Evolutionary conservation across 1,140 invertebrate genomes (phyloP).

Genomic region (Bilobella aurantiaca): DNA sequence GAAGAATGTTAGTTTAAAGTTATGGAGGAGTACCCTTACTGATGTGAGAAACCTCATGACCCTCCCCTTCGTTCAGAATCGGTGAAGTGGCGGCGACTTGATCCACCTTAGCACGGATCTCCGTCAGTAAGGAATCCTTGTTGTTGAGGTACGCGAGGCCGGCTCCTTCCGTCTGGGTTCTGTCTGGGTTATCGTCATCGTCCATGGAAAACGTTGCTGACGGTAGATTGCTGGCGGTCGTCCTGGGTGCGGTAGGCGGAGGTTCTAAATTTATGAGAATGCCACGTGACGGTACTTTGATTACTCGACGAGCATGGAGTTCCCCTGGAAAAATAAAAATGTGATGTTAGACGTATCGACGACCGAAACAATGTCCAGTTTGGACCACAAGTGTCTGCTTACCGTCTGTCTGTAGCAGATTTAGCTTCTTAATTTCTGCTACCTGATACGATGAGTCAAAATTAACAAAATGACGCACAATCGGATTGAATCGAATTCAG

Average conservation of each 20-base stretch:
- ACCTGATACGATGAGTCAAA: too few relatives aligned
- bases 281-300: conserved; percentile 33
- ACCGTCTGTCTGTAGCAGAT: conserved; percentile 27
- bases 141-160: conserved; percentile 19
- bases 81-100: conserved; percentile 27
- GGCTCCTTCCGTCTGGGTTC: not conserved
- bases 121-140: conserved; percentile 25
- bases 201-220: not conserved
- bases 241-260: not conserved
- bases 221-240: not conserved
- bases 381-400: too few relatives aligned
- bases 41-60: not conserved
- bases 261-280: conserved; percentile 30
- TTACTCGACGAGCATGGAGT: conserved; percentile 24
- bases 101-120: conserved; percentile 30
- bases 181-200: conserved; percentile 3
- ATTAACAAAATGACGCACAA: too few relatives aligned
- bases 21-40: conserved; percentile 23
- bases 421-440: conserved; percentile 31
- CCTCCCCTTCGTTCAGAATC: conserved; percentile 22
- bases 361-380: too few relatives aligned
- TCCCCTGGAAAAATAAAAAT: too few relatives aligned
- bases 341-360: too few relatives aligned
- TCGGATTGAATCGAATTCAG: too few relatives aligned
- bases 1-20: not conserved